Percentiles rank a stretch among this genome's conserved stretches.
phyloP scores from a whole-genome alignment of 2,888 invertebrate species.

The Smittia sp. region DNA sequence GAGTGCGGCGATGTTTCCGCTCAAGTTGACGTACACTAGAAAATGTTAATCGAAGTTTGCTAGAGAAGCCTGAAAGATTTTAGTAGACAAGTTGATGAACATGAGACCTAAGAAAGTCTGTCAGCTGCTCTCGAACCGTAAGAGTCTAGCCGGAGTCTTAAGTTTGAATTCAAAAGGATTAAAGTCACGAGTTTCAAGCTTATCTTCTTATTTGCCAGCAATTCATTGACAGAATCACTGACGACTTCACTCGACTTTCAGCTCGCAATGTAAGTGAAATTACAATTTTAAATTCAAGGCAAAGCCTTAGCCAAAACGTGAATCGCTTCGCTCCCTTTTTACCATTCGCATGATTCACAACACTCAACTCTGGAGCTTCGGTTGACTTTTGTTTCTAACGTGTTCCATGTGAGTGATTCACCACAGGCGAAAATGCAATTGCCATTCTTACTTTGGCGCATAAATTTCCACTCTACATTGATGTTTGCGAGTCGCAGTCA shows the following conservation, averaged over 20 bases:
- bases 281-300: slow-evolving; percentile 4
- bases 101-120: too few species aligned
- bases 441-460: slow-evolving; percentile 22
- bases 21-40: neutral
- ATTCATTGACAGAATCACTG: neutral
- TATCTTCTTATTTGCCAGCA: too few species aligned
- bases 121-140: too few species aligned
- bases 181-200: too few species aligned
- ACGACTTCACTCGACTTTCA: neutral
- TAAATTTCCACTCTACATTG: neutral
- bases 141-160: too few species aligned
- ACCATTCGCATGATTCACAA: neutral
- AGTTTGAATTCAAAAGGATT: too few species aligned
- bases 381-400: neutral
- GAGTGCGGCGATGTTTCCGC: slow-evolving; percentile 9
- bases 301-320: too few species aligned
- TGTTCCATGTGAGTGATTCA: slow-evolving; percentile 36
- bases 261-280: too few species aligned
- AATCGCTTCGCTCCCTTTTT: too few species aligned
- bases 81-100: too few species aligned
- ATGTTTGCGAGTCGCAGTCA: neutral
- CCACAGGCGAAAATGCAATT: slow-evolving; percentile 37
- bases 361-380: neutral
- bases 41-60: slow-evolving; percentile 21
- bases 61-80: too few species aligned